Base-by-base conservation (phyloP, 1,140 invertebrate species). In the Brachionus calyciflorus region DNA sequence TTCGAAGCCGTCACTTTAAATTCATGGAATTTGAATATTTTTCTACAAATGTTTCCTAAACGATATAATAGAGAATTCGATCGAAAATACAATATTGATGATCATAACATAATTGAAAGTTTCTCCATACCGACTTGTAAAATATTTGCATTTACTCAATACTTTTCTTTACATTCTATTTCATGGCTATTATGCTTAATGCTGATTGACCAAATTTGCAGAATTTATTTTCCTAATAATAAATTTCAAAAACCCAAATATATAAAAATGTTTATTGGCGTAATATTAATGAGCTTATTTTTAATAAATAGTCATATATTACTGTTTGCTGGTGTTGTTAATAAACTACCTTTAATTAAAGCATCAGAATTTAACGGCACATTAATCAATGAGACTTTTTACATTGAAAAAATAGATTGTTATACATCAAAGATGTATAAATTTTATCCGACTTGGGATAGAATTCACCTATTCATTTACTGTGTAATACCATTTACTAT, bases 51-150 rank as follows among this genome's bases (percentile, higher is more conserved):
- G 26, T 65, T 65, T 65, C 37, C 33, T 24, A 10, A 2, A 65
- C 21, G 24, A 1, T 26, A n/a, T n/a, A n/a, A n/a, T n/a, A n/a
- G n/a, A n/a, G n/a, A n/a, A n/a, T n/a, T n/a, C n/a, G 19, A 44
- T 14, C 37, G 24, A 19, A 44, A 65, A 44, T 65, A 33, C 28
- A 37, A 60, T 33, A 65, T 65, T 26, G 60, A 65, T 19, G 40
- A 65, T 12, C 40, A 65, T 24, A 65, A 65, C 14, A 65, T 65
- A 65, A 65, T 65, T 19, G 60, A 65, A 24, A 44, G 60, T n/a
- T 24, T 37, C 9, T 65, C 60, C 2, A 41, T 65, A 6, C 41
- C 21, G 12, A 65, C 60, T 12, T 65, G 60, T 41, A 65, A 65
- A 21, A 65, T 65, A 24, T 65, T 65, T 37, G 30, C 60, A 14